Conservation (phyloP, 2,113 vertebrate species). For the Lota lota region DNA sequence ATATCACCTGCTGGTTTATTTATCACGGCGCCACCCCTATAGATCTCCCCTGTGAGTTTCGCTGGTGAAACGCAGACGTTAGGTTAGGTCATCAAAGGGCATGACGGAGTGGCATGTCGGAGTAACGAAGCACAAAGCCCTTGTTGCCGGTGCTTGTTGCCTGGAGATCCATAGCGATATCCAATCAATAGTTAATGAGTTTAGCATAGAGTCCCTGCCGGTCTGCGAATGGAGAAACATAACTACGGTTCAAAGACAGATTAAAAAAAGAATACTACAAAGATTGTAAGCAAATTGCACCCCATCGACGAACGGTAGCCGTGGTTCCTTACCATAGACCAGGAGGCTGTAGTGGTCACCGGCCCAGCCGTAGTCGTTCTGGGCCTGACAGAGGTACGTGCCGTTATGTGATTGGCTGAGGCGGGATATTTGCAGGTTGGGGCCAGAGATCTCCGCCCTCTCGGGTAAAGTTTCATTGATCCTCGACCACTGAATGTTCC, state of each 20-base stretch:
- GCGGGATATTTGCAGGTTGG: conserved; percentile 79
- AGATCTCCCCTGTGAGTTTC: neutral
- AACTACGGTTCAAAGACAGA: conserved; percentile 24
- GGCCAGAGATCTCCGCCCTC: conserved; percentile 78
- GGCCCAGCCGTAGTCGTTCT: conserved; percentile 85
- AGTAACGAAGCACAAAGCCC: conserved; percentile 29
- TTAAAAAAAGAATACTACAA: neutral
- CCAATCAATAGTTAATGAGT: conserved; percentile 40
- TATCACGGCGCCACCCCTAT: neutral
- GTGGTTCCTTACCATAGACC: conserved; percentile 82
- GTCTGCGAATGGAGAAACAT: conserved; percentile 35
- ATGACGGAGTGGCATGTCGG: conserved; percentile 36
- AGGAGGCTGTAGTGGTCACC: conserved; percentile 86
- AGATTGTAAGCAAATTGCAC: neutral
- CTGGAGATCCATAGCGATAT: conserved; percentile 44
- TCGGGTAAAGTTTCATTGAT: conserved; percentile 87
- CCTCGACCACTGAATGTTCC: conserved; percentile 83
- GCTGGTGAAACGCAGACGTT: conserved; percentile 10
- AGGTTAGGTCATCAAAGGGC: conserved; percentile 27
- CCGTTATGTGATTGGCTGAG: conserved; percentile 86
- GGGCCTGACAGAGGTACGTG: conserved; percentile 88
- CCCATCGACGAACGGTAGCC: neutral
- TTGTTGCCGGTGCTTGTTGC: conserved; percentile 22
- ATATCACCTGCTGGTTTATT: neutral
- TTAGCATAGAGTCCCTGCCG: conserved; percentile 37